Evolutionary conservation across 2,113 vertebrate genomes (phyloP).

Genomic region (Phyllostomus hastatus): DNA sequence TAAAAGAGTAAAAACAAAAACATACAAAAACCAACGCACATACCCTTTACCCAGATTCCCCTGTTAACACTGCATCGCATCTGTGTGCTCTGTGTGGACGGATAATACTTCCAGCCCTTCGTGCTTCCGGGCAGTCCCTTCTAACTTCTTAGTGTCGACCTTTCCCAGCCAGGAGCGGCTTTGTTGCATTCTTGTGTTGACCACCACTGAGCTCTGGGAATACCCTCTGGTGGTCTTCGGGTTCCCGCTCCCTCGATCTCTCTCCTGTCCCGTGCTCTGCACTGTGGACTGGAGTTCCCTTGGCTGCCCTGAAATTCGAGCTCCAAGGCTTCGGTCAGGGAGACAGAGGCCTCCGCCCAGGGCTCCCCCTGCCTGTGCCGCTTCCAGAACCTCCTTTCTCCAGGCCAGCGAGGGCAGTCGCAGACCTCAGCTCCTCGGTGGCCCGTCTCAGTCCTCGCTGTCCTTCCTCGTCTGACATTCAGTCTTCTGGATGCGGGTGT

Average conservation of each 20-base stretch:
- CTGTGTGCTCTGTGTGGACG: background rate
- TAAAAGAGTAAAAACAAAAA: background rate
- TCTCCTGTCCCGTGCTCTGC: background rate
- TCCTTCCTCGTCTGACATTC: background rate
- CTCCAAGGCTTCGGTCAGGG: background rate
- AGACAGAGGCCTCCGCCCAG: background rate
- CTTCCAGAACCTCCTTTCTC: background rate
- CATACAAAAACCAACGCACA: background rate
- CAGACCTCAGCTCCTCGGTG: background rate
- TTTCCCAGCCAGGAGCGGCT: background rate
- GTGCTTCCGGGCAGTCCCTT: background rate
- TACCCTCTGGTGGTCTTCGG: background rate
- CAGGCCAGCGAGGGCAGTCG: too few species aligned
- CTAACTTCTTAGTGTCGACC: background rate
- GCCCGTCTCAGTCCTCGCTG: background rate
- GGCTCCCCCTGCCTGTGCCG: background rate
- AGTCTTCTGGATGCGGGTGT: background rate
- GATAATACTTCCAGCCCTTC: background rate
- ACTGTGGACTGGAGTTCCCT: background rate
- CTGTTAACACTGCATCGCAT: background rate
- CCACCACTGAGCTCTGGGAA: background rate
- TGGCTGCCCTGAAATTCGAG: background rate
- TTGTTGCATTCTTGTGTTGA: background rate
- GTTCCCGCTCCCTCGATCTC: background rate
- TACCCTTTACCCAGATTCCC: background rate